phyloP scores from a whole-genome alignment of 2,888 invertebrate genomes.

The Cosmia pyralina region DNA sequence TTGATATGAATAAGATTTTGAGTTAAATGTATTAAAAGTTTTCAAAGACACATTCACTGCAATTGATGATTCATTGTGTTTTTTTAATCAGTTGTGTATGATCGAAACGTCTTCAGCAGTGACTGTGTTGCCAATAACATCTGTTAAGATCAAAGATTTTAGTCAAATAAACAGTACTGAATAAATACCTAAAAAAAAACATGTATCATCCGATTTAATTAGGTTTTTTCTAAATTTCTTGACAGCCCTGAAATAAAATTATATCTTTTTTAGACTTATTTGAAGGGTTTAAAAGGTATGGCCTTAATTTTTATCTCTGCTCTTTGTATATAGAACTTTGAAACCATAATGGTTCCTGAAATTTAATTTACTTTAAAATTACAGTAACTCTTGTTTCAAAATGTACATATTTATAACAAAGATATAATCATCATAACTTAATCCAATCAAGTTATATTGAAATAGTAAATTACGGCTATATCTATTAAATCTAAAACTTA shows the following conservation, averaged over 20 bases:
- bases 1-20: conserved; percentile 43
- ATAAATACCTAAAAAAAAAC: background rate
- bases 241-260: conserved; percentile 61
- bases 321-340: conserved; percentile 28
- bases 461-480: conserved; percentile 37
- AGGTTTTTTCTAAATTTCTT: conserved; percentile 33
- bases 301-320: conserved; percentile 32
- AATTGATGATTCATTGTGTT: background rate
- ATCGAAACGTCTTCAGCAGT: conserved; percentile 1
- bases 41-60: conserved; percentile 19
- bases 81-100: conserved; percentile 16
- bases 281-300: conserved; percentile 48
- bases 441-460: conserved; percentile 5
- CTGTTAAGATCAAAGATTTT: conserved; percentile 17
- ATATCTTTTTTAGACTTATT: conserved; percentile 62
- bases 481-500: conserved; percentile 56
- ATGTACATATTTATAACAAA: conserved; percentile 24
- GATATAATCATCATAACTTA: background rate
- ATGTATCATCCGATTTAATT: background rate
- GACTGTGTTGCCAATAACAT: conserved; percentile 2
- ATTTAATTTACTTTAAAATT: conserved; percentile 11
- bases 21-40: conserved; percentile 2
- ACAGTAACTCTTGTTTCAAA: conserved; percentile 2
- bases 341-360: conserved; percentile 1
- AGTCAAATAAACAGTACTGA: background rate